Conservation (phyloP, 1,140 invertebrate genomes). For the Ceratosolen solmsi region DNA sequence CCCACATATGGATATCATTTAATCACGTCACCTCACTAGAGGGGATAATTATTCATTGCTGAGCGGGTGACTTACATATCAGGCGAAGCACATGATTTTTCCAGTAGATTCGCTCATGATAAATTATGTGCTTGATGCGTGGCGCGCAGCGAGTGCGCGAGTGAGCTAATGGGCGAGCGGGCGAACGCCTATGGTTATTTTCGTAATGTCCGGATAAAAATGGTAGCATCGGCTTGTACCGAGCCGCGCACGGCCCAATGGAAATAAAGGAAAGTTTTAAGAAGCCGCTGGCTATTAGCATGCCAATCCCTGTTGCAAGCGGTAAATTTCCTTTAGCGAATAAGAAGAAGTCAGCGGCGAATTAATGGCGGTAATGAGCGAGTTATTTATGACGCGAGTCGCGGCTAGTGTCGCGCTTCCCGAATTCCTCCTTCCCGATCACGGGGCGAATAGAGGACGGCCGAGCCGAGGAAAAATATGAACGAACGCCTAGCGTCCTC, state of each 20-base stretch:
- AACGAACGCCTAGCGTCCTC: not conserved
- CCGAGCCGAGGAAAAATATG: not conserved
- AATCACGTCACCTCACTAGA: not conserved
- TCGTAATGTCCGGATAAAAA: not conserved
- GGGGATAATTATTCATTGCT: slow-evolving; percentile 21
- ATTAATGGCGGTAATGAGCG: not conserved
- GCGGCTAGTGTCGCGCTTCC: too few species aligned
- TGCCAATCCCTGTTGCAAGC: not conserved
- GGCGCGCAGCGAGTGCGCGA: too few species aligned
- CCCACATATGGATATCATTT: not conserved
- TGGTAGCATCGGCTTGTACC: not conserved
- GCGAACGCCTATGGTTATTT: not conserved
- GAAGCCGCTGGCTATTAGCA: not conserved
- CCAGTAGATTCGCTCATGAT: not conserved
- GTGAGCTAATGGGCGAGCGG: too few species aligned
- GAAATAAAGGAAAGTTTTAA: not conserved
- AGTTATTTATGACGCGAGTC: slow-evolving; percentile 2
- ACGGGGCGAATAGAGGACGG: not conserved
- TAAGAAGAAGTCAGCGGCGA: not conserved
- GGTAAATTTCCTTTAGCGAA: slow-evolving; percentile 18
- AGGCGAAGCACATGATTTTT: not conserved
- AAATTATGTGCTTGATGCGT: not conserved
- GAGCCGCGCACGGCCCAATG: too few species aligned
- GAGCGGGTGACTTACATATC: slow-evolving; percentile 7
- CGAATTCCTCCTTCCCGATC: too few species aligned